A percentile compares a stretch with the other conserved stretches of the same genome.
phyloP scores from a whole-genome alignment of 1,140 invertebrate species.

The Megathymus violae region DNA sequence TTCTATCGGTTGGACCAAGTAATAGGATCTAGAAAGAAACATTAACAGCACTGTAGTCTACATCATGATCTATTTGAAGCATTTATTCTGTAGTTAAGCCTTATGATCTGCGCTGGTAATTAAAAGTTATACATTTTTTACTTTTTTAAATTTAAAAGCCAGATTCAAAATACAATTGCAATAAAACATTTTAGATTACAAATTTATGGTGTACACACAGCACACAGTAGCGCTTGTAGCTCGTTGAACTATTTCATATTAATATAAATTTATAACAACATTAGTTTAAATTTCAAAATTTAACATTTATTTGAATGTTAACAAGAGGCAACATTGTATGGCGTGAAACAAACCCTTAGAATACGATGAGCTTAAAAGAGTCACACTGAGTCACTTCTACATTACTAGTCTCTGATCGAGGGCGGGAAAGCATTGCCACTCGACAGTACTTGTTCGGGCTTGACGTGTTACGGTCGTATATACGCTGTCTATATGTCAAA shows the following conservation, averaged over 20 bases:
- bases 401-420: constrained; percentile 51
- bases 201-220: neutral
- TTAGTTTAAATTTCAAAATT: no score
- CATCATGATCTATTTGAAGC: no score
- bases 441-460: constrained; percentile 62
- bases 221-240: neutral
- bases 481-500: constrained; percentile 48
- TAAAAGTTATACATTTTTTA: no score
- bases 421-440: constrained; percentile 64
- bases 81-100: no score
- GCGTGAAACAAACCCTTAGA: neutral
- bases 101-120: no score
- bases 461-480: constrained; percentile 56
- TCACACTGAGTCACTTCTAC: constrained; percentile 32
- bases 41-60: no score
- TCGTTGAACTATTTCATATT: neutral
- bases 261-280: no score
- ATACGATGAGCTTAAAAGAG: neutral
- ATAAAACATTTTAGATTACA: neutral
- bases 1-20: no score
- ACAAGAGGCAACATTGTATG: neutral
- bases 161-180: no score
- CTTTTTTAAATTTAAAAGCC: no score
- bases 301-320: neutral
- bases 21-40: no score